Conservation (phyloP, 2,888 invertebrate genomes). For the Hirtodrosophila cameraria region DNA sequence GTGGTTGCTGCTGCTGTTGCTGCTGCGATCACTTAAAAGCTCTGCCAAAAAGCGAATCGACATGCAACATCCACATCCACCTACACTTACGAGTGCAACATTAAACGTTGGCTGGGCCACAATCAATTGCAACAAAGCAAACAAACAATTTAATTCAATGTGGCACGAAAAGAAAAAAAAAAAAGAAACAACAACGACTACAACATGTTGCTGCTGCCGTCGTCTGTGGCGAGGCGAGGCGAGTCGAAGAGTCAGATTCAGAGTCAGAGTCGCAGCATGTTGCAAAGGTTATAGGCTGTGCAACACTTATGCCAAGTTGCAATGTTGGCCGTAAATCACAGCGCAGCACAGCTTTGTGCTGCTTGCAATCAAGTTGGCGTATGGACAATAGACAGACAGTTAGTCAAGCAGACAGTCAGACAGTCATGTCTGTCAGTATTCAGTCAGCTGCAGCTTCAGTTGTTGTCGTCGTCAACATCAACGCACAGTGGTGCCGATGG, state of each 20-base stretch:
- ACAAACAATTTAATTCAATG: conserved; percentile 84
- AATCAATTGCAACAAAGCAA: conserved; percentile 81
- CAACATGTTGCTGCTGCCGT: conserved; percentile 63
- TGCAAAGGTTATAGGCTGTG: conserved; percentile 82
- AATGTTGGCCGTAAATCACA: conserved; percentile 82
- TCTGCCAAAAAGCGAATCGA: conserved; percentile 29
- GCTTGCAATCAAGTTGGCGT: conserved; percentile 60
- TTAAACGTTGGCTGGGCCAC: conserved; percentile 74
- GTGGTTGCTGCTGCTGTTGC: conserved; percentile 26
- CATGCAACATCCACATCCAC: conserved; percentile 50
- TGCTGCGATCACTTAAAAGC: conserved; percentile 36
- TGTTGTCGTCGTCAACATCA: conserved; percentile 24
- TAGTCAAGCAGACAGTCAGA: conserved; percentile 33
- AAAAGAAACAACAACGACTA: too few relatives aligned
- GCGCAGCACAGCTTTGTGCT: conserved; percentile 22
- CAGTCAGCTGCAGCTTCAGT: conserved; percentile 45
- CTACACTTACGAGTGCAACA: conserved; percentile 63
- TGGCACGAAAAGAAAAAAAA: conserved; percentile 66
- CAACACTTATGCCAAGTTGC: conserved; percentile 82
- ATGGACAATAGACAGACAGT: conserved; percentile 34
- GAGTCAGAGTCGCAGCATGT: conserved; percentile 57
- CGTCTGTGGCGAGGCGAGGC: conserved; percentile 15
- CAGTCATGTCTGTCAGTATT: conserved; percentile 69
- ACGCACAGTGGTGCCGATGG: conserved; percentile 3
- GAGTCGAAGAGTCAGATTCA: conserved; percentile 1